A percentile compares a stretch with the other conserved stretches of the same genome.
phyloP scores from a whole-genome alignment of 1,140 invertebrate genomes.

The Manduca sexta region DNA sequence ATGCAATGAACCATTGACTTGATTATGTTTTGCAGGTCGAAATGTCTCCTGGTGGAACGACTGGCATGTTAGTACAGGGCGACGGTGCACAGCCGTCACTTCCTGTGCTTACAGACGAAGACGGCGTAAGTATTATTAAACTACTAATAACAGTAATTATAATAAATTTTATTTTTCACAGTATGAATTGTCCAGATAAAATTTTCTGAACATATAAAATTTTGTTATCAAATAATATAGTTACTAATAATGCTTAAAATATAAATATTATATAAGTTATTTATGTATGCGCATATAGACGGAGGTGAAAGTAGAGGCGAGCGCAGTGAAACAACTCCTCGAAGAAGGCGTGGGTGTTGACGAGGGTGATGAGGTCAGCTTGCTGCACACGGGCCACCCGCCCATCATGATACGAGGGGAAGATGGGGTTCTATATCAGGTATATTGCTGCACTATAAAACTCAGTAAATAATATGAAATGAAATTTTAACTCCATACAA shows the following conservation, averaged over 20 bases:
- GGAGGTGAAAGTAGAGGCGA: conserved; percentile 60
- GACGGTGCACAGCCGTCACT: conserved; percentile 60
- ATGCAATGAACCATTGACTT: no score
- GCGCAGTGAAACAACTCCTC: conserved; percentile 60
- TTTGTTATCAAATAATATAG: no score
- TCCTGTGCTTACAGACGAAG: conserved; percentile 66
- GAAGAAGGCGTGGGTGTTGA: conserved; percentile 51
- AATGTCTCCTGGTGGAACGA: conserved; percentile 79
- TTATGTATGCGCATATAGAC: conserved; percentile 23
- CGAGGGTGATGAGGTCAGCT: conserved; percentile 45
- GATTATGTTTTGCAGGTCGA: conserved; percentile 77
- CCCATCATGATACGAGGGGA: conserved; percentile 80
- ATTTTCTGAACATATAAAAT: no score
- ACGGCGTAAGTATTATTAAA: conserved; percentile 48
- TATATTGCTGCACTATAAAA: conserved; percentile 15
- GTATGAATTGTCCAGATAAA: no score
- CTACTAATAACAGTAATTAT: no score
- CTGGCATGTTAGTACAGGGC: conserved; percentile 75
- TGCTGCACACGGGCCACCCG: conserved; percentile 59
- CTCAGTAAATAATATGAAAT: background rate
- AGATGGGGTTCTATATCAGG: conserved; percentile 78
- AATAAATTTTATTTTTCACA: no score
- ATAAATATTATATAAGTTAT: no score
- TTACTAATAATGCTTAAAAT: no score
- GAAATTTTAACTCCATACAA: no score